Conservation (phyloP, 1,140 invertebrate genomes). For the Neodiprion pinetum region DNA sequence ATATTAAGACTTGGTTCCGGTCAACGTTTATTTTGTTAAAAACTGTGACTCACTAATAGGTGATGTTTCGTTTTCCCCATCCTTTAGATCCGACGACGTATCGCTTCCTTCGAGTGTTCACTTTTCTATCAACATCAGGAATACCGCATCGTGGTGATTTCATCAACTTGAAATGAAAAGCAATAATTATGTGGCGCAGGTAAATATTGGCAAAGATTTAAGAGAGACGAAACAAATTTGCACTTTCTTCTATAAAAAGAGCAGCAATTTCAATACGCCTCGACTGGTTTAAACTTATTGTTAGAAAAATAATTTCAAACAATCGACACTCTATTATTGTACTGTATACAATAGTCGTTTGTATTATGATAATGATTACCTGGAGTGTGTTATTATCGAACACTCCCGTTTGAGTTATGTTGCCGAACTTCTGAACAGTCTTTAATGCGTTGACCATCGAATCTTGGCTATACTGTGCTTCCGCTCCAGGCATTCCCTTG, state of each 20-base stretch:
- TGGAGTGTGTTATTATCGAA: conserved; percentile 68
- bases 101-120: conserved; percentile 56
- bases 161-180: conserved; percentile 62
- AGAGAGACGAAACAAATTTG: conserved; percentile 6
- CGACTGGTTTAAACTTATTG: conserved; percentile 18
- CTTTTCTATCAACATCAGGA: conserved; percentile 62
- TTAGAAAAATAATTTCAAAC: conserved; percentile 14
- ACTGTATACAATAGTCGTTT: not conserved
- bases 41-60: conserved; percentile 64
- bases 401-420: conserved; percentile 68
- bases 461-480: conserved; percentile 66
- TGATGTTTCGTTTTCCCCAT: conserved; percentile 69
- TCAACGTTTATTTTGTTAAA: conserved; percentile 16
- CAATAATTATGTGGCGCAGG: not conserved
- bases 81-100: conserved; percentile 65
- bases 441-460: conserved; percentile 67
- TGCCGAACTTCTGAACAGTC: conserved; percentile 72
- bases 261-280: too few species aligned
- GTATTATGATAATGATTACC: conserved; percentile 42
- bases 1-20: not conserved
- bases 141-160: conserved; percentile 70
- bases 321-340: conserved; percentile 14
- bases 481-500: conserved; percentile 51
- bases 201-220: not conserved
- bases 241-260: too few species aligned